These are phyloP conservation scores for Mustela lutreola DNA, from an alignment of 2,113 vertebrate genomes.

Conservation along the genomic window DNA sequence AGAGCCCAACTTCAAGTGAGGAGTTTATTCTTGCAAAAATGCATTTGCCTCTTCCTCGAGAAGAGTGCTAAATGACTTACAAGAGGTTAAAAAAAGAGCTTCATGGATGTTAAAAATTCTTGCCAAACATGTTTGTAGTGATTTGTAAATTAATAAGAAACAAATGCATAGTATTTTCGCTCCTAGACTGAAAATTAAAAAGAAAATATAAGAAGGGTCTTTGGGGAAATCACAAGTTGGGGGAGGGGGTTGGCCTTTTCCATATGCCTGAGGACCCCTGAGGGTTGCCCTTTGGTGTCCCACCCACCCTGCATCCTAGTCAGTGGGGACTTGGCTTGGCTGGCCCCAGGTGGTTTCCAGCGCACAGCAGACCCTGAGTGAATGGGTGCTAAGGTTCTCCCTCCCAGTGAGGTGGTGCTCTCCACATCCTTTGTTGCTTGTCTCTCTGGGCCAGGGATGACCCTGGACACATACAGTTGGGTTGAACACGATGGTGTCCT, in stretches of 20 bases:
- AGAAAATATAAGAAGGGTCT: not conserved
- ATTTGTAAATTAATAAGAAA: slow-evolving; percentile 75
- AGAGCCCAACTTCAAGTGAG: not conserved
- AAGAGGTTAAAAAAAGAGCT: not conserved
- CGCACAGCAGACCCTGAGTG: rapidly evolving
- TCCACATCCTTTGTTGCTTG: not conserved
- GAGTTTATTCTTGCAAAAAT: slow-evolving; percentile 66
- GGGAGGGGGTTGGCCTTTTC: not conserved
- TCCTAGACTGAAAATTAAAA: slow-evolving; percentile 36
- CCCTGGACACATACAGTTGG: too few relatives aligned
- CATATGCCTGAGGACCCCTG: not conserved
- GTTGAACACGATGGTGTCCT: not conserved
- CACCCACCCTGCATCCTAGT: not conserved
- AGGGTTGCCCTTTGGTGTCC: not conserved
- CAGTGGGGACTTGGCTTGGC: not conserved
- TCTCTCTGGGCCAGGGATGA: not conserved
- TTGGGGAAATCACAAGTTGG: not conserved
- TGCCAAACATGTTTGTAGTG: slow-evolving; percentile 72
- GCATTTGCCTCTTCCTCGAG: slow-evolving; percentile 55
- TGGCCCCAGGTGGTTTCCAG: rapidly evolving
- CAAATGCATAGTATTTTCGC: slow-evolving; percentile 68
- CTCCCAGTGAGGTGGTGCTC: rapidly evolving
- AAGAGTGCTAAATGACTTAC: slow-evolving; percentile 11
- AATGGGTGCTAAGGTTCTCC: rapidly evolving
- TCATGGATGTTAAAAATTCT: slow-evolving; percentile 63